phyloP scores from a whole-genome alignment of 2,888 invertebrate species.

The Lasius platythorax region DNA sequence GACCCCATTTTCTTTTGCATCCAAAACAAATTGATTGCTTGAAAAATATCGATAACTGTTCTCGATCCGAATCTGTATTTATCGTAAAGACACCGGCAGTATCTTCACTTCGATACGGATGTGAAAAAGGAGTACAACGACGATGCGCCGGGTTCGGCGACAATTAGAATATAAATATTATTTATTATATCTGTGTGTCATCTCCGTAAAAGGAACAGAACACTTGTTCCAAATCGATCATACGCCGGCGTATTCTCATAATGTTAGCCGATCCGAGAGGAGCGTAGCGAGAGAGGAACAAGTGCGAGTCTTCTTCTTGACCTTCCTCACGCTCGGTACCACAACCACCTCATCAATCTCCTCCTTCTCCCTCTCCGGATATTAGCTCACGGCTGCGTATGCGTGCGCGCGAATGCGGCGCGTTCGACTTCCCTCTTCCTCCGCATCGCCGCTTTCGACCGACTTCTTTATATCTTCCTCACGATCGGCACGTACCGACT shows the following conservation, averaged over 20 bases:
- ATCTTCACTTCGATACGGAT: background rate
- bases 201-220: constrained; percentile 50
- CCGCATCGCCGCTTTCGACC: constrained; percentile 55
- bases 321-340: constrained; percentile 66
- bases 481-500: constrained; percentile 47
- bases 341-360: constrained; percentile 64
- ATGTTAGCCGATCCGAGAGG: constrained; percentile 53
- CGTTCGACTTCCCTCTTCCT: constrained; percentile 40
- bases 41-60: constrained; percentile 53
- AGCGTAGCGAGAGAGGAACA: constrained; percentile 54
- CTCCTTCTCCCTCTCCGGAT: constrained; percentile 48
- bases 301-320: constrained; percentile 65
- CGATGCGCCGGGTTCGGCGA: constrained; percentile 75
- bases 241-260: constrained; percentile 43
- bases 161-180: constrained; percentile 77
- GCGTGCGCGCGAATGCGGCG: constrained; percentile 30
- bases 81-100: constrained; percentile 9
- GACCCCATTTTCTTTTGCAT: constrained; percentile 33
- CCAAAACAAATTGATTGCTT: constrained; percentile 40
- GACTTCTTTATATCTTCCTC: constrained; percentile 48
- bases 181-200: constrained; percentile 46
- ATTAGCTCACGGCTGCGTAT: constrained; percentile 52
- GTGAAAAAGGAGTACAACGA: constrained; percentile 61
- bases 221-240: constrained; percentile 58
- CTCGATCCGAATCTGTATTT: constrained; percentile 44